phyloP scores from a whole-genome alignment of 2,797 vertebrate species.

The Champsocephalus gunnari region DNA sequence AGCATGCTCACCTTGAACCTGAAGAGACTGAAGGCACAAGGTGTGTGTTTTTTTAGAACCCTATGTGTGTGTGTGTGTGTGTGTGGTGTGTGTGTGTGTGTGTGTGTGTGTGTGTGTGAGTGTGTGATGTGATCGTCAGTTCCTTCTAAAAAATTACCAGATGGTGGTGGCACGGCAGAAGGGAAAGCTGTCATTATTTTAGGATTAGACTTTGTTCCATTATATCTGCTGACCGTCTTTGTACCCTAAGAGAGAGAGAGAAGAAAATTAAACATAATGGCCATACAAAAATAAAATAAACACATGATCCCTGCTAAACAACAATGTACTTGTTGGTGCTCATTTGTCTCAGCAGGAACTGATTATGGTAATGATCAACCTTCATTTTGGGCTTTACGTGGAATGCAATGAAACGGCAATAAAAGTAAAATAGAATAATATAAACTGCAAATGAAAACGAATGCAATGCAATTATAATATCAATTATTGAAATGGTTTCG shows the following conservation, averaged over 20 bases:
- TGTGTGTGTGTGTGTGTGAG: neutral
- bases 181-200: constrained; percentile 48
- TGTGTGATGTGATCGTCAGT: neutral
- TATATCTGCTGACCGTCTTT: constrained; percentile 33
- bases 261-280: neutral
- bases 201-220: constrained; percentile 30
- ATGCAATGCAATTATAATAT: constrained; percentile 29
- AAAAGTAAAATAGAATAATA: constrained; percentile 11
- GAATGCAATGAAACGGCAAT: neutral
- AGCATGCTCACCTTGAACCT: constrained; percentile 70
- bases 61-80: constrained; percentile 11
- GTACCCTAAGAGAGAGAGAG: constrained; percentile 5
- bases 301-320: constrained; percentile 7
- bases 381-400: constrained; percentile 5
- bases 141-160: constrained; percentile 53
- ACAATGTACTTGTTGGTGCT: neutral
- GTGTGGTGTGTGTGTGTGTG: constrained; percentile 1
- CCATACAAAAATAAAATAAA: constrained; percentile 6
- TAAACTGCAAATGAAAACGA: constrained; percentile 32
- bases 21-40: constrained; percentile 49
- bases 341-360: constrained; percentile 3
- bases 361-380: constrained; percentile 8
- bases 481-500: constrained; percentile 12
- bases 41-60: constrained; percentile 47
- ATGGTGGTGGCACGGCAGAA: constrained; percentile 58